A percentile compares a stretch with the other conserved stretches of the same genome.
These are phyloP conservation scores for Entomobrya proxima DNA, from an alignment of 2,888 invertebrate species.

Conservation along the genomic window DNA sequence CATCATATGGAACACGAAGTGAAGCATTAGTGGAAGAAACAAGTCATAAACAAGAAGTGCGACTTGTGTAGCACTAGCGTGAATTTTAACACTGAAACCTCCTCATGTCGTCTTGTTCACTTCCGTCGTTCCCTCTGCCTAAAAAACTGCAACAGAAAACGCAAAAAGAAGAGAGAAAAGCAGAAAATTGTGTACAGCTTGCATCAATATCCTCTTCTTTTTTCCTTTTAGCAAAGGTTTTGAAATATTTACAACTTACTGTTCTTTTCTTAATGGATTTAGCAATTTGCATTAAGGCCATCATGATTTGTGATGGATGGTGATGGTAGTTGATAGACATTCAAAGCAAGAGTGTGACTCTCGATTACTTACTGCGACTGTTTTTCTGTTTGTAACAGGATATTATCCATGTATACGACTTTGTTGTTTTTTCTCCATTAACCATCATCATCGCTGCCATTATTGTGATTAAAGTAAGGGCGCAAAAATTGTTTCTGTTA, in stretches of 20 bases:
- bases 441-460: not conserved
- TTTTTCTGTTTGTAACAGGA: not conserved
- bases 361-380: not conserved
- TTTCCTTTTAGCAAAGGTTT: constrained; percentile 17
- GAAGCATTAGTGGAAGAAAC: constrained; percentile 9
- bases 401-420: not conserved
- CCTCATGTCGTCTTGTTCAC: not conserved
- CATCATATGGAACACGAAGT: not conserved
- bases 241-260: constrained; percentile 28
- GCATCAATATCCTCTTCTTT: not conserved
- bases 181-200: not conserved
- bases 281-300: constrained; percentile 38
- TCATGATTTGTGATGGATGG: constrained; percentile 26
- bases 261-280: constrained; percentile 32
- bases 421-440: not conserved
- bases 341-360: not conserved
- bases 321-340: constrained; percentile 19
- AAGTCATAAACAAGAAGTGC: not conserved
- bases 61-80: too few species aligned
- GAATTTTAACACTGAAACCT: constrained; percentile 1
- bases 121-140: not conserved
- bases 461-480: not conserved
- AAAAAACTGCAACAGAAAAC: not conserved
- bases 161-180: not conserved
- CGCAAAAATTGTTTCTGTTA: not conserved